Percentiles rank a stretch among this genome's conserved stretches.
Conservation (phyloP, 2,113 vertebrate genomes). For the Leptobrachium ailaonicum region DNA sequence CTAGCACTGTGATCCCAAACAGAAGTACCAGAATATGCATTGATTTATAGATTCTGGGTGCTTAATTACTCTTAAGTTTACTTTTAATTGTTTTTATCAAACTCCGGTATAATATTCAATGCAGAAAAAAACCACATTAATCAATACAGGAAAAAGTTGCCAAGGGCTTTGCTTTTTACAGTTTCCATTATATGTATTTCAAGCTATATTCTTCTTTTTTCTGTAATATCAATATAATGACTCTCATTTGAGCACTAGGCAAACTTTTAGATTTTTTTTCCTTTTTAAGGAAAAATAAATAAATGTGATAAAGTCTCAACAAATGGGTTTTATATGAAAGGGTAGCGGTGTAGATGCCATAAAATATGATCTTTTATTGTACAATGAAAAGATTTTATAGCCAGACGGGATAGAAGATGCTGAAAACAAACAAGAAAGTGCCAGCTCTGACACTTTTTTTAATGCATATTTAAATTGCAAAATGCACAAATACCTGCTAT, state of each 20-base stretch:
- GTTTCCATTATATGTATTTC: neutral
- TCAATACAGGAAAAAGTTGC: too few relatives aligned
- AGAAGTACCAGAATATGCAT: too few relatives aligned
- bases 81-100: too few relatives aligned
- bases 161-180: neutral
- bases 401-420: slow-evolving; percentile 21
- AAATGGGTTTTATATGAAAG: slow-evolving; percentile 8
- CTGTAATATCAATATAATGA: neutral
- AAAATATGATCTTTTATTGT: slow-evolving; percentile 22
- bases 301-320: neutral
- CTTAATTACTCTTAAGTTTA: too few relatives aligned
- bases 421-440: slow-evolving; percentile 33
- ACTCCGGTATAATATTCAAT: too few relatives aligned
- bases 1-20: too few relatives aligned
- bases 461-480: slow-evolving; percentile 34
- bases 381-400: slow-evolving; percentile 24
- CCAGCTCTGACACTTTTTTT: slow-evolving; percentile 27
- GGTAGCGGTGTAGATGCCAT: neutral
- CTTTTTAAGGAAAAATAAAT: slow-evolving; percentile 3
- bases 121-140: too few relatives aligned
- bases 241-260: neutral
- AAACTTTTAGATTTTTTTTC: too few relatives aligned
- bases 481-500: slow-evolving; percentile 30
- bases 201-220: neutral
- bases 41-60: too few relatives aligned